Conservation (phyloP, 92 coral and sea anemone species). For the Pocillopora meandrina region DNA sequence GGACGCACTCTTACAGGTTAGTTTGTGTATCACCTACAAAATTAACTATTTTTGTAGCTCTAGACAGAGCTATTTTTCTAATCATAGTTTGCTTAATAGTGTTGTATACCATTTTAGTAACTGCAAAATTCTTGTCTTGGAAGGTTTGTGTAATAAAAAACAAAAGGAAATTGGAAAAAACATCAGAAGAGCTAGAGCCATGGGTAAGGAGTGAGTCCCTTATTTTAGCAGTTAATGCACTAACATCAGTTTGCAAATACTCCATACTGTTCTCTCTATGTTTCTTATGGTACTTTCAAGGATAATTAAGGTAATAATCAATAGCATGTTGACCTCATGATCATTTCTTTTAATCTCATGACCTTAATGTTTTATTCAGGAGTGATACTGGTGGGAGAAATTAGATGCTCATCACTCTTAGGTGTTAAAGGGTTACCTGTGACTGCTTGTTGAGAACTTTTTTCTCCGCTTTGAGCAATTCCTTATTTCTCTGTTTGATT, state of each 20-base stretch:
- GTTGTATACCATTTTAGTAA: background rate
- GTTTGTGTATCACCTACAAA: background rate
- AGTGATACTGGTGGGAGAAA: too few relatives aligned
- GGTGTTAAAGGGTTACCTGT: too few relatives aligned
- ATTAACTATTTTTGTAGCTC: background rate
- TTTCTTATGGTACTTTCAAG: too few relatives aligned
- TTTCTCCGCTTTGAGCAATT: background rate
- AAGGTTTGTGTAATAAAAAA: constrained; percentile 86
- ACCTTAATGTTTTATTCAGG: too few relatives aligned
- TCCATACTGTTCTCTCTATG: too few relatives aligned
- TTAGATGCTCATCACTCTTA: too few relatives aligned
- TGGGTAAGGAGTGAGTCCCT: constrained; percentile 62
- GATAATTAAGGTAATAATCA: too few relatives aligned
- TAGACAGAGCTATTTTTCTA: too few relatives aligned
- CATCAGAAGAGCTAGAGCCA: constrained; percentile 86
- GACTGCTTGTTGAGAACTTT: too few relatives aligned
- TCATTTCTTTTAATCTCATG: too few relatives aligned
- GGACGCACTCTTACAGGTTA: constrained; percentile 86
- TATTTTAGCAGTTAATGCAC: background rate
- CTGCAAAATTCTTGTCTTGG: constrained; percentile 3
- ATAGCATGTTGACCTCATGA: too few relatives aligned
- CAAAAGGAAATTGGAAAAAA: constrained; percentile 84
- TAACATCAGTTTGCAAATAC: too few relatives aligned
- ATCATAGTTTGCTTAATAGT: background rate
- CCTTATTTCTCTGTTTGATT: background rate